A percentile compares a stretch with the other conserved stretches of the same genome.
Conservation (phyloP, 2,113 vertebrate genomes). For the Brachirus orientalis region DNA sequence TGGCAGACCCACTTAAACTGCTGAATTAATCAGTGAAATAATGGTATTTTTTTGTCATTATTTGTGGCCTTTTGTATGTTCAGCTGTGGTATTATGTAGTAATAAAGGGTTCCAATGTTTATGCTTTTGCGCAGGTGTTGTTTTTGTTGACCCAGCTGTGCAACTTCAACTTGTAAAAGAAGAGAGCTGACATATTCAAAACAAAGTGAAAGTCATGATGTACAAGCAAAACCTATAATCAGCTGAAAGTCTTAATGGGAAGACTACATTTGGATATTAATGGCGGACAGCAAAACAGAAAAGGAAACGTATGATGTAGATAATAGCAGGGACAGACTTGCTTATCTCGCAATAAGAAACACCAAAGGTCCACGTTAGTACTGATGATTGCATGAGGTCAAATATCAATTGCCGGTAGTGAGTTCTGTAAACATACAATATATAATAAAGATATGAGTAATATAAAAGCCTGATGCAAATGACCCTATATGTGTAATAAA, state of each 20-base stretch:
- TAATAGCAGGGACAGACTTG: constrained; percentile 21
- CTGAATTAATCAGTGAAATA: background rate
- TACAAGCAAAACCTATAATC: no score
- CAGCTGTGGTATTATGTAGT: background rate
- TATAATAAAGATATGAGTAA: no score
- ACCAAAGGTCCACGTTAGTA: constrained; percentile 70
- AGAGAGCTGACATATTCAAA: background rate
- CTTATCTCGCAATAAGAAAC: constrained; percentile 59
- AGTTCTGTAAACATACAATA: constrained; percentile 8
- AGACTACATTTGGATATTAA: background rate
- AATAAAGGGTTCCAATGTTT: background rate
- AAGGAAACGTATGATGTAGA: constrained; percentile 9
- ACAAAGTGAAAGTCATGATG: no score
- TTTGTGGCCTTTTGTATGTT: background rate
- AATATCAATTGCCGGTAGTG: constrained; percentile 17
- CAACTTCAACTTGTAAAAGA: background rate
- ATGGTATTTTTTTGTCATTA: background rate
- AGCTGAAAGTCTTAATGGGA: background rate
- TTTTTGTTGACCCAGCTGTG: constrained; percentile 27
- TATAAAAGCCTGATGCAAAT: no score
- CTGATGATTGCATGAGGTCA: constrained; percentile 40
- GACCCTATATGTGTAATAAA: no score
- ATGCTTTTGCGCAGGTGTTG: constrained; percentile 18
- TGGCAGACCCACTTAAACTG: constrained; percentile 2
- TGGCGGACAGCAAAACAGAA: constrained; percentile 4